A percentile compares a stretch with the other conserved stretches of the same genome.
Evolutionary conservation across 2,888 invertebrate species (phyloP).

Genomic region (Apantesis nais): DNA sequence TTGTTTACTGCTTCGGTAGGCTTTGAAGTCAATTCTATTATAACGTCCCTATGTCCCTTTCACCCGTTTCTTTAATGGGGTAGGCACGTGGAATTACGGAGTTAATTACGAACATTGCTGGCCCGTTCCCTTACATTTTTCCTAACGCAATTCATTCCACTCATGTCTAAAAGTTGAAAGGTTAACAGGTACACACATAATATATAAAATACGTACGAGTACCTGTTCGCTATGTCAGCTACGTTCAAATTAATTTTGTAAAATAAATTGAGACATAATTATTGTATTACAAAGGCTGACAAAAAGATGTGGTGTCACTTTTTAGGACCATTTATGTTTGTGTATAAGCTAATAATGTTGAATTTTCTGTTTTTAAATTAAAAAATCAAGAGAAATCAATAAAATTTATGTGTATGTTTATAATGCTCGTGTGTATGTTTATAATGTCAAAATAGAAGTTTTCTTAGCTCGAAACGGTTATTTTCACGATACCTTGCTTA

Average conservation of each 20-base stretch:
- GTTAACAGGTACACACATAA: constrained; percentile 27
- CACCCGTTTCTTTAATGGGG: constrained; percentile 12
- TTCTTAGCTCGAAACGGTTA: not conserved
- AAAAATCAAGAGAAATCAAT: too few species aligned
- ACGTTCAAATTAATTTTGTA: not conserved
- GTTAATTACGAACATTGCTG: constrained; percentile 31
- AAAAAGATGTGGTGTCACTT: not conserved
- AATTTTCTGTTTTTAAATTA: constrained; percentile 1
- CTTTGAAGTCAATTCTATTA: constrained; percentile 7
- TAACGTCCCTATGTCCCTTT: not conserved
- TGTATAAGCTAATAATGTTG: constrained; percentile 28
- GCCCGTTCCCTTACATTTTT: constrained; percentile 21
- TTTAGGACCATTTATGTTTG: not conserved
- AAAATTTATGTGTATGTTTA: too few species aligned
- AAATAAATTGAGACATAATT: constrained; percentile 25
- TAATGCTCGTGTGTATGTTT: too few species aligned
- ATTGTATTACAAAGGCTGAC: constrained; percentile 33
- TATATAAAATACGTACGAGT: not conserved
- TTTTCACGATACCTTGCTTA: too few species aligned
- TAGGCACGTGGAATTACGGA: not conserved
- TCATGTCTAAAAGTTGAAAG: constrained; percentile 28
- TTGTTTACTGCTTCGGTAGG: not conserved
- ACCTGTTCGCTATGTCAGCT: not conserved
- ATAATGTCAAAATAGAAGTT: not conserved
- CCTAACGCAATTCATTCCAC: constrained; percentile 20